Conservation (phyloP, 2,888 invertebrate species). For the Drepana falcataria region DNA sequence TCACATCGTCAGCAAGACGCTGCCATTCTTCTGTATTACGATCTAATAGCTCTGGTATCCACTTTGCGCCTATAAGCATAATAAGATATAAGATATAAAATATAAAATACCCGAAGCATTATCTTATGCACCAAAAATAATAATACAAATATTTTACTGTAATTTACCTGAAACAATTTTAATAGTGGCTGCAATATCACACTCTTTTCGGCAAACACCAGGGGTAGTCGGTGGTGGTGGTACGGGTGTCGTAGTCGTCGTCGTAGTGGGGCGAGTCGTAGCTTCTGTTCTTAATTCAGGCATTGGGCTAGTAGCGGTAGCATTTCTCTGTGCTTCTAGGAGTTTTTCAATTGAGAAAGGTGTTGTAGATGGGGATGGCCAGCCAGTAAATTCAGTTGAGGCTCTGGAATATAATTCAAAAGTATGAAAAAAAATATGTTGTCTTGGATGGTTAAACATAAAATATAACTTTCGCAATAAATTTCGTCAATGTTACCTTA, state of each 20-base stretch:
- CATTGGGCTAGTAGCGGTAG: constrained; percentile 79
- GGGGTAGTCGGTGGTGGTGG: constrained; percentile 88
- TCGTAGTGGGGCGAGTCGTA: constrained; percentile 72
- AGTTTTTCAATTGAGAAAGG: constrained; percentile 91
- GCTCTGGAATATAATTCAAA: constrained; percentile 67
- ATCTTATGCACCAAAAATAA: no score
- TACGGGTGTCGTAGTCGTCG: constrained; percentile 82
- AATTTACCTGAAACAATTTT: constrained; percentile 84
- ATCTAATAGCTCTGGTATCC: constrained; percentile 92
- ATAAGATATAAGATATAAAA: constrained; percentile 1
- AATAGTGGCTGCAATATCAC: constrained; percentile 92
- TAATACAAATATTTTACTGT: no score
- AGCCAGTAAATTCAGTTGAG: constrained; percentile 93
- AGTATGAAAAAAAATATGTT: neutral
- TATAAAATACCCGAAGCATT: neutral
- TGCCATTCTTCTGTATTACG: constrained; percentile 93
- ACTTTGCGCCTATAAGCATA: constrained; percentile 79
- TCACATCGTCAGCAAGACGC: constrained; percentile 87
- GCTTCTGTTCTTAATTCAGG: constrained; percentile 62
- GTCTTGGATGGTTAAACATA: no score
- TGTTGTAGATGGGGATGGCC: constrained; percentile 93
- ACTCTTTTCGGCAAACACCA: constrained; percentile 86
- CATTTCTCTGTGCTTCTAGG: constrained; percentile 81
- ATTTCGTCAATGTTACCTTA: constrained; percentile 72
- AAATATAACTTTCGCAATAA: no score